Base-by-base conservation (phyloP, 2,888 invertebrate species). In the Lycia hirtaria region DNA sequence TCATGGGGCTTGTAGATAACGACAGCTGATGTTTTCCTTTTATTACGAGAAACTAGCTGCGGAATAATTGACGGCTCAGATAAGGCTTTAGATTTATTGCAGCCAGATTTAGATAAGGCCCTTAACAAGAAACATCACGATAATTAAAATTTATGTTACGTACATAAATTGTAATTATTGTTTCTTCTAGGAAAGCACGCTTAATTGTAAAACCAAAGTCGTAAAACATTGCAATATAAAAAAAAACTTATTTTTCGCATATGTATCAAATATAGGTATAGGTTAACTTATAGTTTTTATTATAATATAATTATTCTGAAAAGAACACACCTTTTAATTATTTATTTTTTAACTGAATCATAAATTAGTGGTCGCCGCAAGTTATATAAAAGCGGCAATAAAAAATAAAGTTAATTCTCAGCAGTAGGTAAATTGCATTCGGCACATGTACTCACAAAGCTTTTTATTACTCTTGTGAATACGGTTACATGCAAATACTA, bases 401-500 rank as follows among this genome's bases (percentile, higher is more conserved):
- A 44, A 38, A 41, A 44, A 43, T 19, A 20, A 14, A 14, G 24
- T 10, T 22, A 15, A 24, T 35, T 30, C 55, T 12, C 49, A 20
- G 41, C 48, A 41, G 55, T 22, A 38, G 43, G 55, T 37, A 49
- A 53, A 43, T 49, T 43, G 26, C 24, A 47, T 40, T 40, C 40
- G 26, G 37, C 26, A 41, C 33, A 48, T 40, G 19, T 54, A 38
- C 22, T 41, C 20, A 19, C 28, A 17, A 30, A 37, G 20, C 43
- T 56, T 51, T 49, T 51, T 56, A 50, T 38, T 15, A 24, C 28
- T 41, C 30, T 43, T 32, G 15, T 40, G 38, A 48, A 33, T 56
- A 60, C 60, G 47, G 56, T 60, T 60, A 60, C 33, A 56, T 48
- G 56, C 38, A 50, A 60, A 53, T 33, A 35, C 30, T 30, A 52